Evolutionary conservation across 1,140 invertebrate species (phyloP).

Genomic region (Gyrodactylus bullatarudis): DNA sequence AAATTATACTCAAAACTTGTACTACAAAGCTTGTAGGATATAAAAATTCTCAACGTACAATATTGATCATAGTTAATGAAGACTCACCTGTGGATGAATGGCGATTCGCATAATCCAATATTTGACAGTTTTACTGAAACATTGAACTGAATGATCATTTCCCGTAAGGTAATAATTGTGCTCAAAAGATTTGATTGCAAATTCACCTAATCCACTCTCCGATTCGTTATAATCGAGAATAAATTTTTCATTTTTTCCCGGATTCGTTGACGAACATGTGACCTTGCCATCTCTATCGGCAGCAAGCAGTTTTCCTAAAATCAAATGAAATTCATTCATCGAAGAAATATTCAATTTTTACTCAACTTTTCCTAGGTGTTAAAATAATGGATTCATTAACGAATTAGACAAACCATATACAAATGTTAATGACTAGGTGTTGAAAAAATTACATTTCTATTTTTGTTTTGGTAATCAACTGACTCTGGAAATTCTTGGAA

Average conservation of each 20-base stretch:
- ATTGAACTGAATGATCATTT: neutral
- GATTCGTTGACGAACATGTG: neutral
- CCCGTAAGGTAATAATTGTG: neutral
- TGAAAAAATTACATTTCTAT: too few species aligned
- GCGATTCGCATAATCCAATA: neutral
- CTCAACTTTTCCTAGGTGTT: neutral
- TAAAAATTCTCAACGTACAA: neutral
- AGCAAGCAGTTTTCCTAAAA: neutral
- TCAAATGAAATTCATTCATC: neutral
- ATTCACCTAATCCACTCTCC: neutral
- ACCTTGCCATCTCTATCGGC: neutral
- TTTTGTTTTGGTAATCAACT: too few species aligned
- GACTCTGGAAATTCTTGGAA: too few species aligned
- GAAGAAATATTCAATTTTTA: neutral
- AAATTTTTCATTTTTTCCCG: neutral
- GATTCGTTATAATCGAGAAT: neutral
- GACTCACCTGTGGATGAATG: neutral
- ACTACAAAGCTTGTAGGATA: neutral
- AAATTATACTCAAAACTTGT: neutral
- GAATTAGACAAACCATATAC: too few species aligned
- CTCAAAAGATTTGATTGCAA: neutral
- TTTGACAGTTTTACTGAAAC: neutral
- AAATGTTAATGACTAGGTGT: too few species aligned
- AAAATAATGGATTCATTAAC: too few species aligned
- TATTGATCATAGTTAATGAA: too few species aligned